phyloP scores from a whole-genome alignment of 92 coral and sea anemone species.

The Phymanthus crucifer region DNA sequence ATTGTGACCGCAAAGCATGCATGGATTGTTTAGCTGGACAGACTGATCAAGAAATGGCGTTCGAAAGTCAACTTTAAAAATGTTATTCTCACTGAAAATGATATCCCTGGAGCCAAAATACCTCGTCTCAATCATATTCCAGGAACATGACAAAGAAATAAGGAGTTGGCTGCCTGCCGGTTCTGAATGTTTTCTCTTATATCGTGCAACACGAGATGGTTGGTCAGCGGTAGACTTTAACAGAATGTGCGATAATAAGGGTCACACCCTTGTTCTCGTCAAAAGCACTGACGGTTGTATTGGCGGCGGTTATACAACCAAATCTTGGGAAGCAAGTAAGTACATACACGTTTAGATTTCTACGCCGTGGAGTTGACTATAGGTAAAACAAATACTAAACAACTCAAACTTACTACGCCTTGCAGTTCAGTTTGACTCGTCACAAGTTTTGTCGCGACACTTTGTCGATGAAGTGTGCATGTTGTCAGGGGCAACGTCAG shows the following conservation, averaged over 20 bases:
- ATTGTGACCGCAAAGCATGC: too few relatives aligned
- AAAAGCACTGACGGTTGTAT: conserved; percentile 26
- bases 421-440: too few relatives aligned
- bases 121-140: neutral
- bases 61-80: too few relatives aligned
- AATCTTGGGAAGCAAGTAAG: conserved; percentile 55
- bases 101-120: too few relatives aligned
- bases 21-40: too few relatives aligned
- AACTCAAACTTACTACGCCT: too few relatives aligned
- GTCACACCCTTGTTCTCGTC: conserved; percentile 40
- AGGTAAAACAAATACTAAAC: too few relatives aligned
- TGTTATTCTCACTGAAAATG: too few relatives aligned
- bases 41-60: too few relatives aligned
- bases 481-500: too few relatives aligned
- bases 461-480: too few relatives aligned
- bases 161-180: conserved; percentile 35
- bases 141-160: conserved; percentile 36
- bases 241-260: conserved; percentile 49
- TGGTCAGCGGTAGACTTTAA: conserved; percentile 39
- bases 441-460: too few relatives aligned
- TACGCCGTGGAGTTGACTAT: neutral
- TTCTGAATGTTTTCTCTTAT: conserved; percentile 21
- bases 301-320: conserved; percentile 54
- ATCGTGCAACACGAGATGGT: conserved; percentile 30
- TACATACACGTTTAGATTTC: neutral